A percentile compares a stretch with the other conserved stretches of the same genome.
Evolutionary conservation across 2,888 invertebrate genomes (phyloP).

Genomic region (Patella depressa): DNA sequence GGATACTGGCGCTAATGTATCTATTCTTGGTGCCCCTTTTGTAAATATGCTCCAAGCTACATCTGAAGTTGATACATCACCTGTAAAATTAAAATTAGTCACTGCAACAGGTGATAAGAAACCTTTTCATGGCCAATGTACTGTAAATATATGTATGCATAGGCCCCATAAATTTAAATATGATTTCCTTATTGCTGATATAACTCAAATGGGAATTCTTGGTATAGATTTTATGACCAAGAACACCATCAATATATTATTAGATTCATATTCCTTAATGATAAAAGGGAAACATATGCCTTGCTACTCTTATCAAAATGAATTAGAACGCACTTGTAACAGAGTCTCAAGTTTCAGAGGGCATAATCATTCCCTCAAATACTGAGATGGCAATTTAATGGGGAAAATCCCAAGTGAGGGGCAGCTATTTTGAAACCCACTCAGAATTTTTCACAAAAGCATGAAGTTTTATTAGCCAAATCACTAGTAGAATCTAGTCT

Average conservation of each 20-base stretch:
- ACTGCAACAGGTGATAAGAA: slow-evolving; percentile 2
- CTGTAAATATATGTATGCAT: neutral
- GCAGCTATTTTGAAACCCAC: neutral
- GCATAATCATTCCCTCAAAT: too few relatives aligned
- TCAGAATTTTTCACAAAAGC: neutral
- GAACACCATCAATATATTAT: neutral
- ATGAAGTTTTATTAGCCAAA: neutral
- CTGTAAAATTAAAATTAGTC: neutral
- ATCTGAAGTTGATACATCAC: neutral
- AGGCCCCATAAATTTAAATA: neutral
- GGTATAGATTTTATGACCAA: neutral
- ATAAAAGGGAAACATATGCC: too few relatives aligned
- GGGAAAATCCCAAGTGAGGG: too few relatives aligned
- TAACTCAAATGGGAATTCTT: neutral
- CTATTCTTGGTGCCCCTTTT: neutral
- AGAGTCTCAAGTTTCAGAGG: too few relatives aligned
- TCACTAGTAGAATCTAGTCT: neutral
- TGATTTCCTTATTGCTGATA: neutral
- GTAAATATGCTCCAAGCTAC: neutral
- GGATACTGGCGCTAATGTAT: neutral
- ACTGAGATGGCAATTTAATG: too few relatives aligned
- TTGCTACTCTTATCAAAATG: too few relatives aligned
- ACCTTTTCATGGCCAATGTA: neutral
- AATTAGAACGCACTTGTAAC: too few relatives aligned
- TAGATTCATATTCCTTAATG: neutral